Evolutionary conservation across 2,113 vertebrate species (phyloP), one percentile per base, ranked within the genome.

Genomic region (Rousettus leschenaultii): DNA sequence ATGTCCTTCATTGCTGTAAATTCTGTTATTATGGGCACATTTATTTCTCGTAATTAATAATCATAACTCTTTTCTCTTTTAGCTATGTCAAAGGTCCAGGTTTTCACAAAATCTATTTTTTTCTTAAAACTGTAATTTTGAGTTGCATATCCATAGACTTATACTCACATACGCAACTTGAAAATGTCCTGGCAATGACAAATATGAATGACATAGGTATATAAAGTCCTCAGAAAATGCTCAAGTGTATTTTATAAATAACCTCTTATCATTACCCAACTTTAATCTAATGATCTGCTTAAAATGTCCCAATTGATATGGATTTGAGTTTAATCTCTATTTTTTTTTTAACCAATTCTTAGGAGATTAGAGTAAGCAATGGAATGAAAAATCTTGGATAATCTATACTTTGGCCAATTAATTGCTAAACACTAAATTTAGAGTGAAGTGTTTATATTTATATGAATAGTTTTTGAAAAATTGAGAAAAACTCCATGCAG

Each of bases 41-140:
- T 70, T 61, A 10, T 40, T 80, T 83, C 89, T 83, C 74, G 35
- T 71, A 51, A 89, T 74, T 94, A 83, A 93, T 85, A 88, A 75
- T 57, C 79, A 4, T 24, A 94, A 65, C 5, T 53, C 16, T 35
- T 6, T 53, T 68, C 21, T 75, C 68, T 48, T 87, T 68, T 88
- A 94, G 14, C 73, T 78, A 10, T 87, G 55, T 24, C 13, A 74
- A 40, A 65, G 48, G 30, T 73, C 26, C 43, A 74, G 13, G 75
- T 83, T 63, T 93, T 55, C 43, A 40, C 10, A 7, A 85, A 79
- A 59, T 45, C 24, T 65, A 15, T 43, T 88, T 38, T 83, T 83
- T 90, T 85, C 68, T 88, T 48, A 65, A 91, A 82, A 63, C 2
- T 70, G 22, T 22, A 48, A 82, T 77, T 95, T 80, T 92, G 70